Conservation (phyloP, 2,113 vertebrate species). For the Hyperoodon ampullatus region DNA sequence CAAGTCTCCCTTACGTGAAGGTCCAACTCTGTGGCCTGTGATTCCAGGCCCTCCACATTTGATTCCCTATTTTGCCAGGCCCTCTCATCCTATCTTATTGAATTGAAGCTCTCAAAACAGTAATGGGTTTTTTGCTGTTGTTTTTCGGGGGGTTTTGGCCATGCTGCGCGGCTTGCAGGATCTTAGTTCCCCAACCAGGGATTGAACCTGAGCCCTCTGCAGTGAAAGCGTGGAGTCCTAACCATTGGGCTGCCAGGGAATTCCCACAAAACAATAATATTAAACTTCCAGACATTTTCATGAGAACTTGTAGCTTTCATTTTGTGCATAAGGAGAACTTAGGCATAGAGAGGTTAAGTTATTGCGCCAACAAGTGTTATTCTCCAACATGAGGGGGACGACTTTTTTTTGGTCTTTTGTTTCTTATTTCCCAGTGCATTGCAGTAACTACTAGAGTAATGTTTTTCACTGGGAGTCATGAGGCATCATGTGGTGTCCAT, state of each 20-base stretch:
- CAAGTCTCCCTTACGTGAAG: neutral
- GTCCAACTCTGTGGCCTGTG: neutral
- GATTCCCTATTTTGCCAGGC: neutral
- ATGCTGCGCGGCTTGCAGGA: neutral
- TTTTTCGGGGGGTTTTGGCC: neutral
- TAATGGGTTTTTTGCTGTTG: neutral
- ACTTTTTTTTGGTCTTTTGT: constrained; percentile 45
- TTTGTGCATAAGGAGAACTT: constrained; percentile 36
- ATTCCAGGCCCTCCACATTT: neutral
- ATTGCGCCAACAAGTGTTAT: constrained; percentile 3
- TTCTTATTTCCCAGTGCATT: constrained; percentile 28
- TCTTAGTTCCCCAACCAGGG: neutral
- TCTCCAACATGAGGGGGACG: neutral
- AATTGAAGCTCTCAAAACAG: constrained; percentile 25
- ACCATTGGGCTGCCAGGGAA: neutral
- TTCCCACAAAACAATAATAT: neutral
- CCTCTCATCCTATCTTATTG: neutral
- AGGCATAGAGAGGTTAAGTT: neutral
- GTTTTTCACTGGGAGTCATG: constrained; percentile 44
- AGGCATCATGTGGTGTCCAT: neutral
- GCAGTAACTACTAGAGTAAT: neutral
- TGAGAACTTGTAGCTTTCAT: constrained; percentile 13
- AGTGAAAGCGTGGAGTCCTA: neutral
- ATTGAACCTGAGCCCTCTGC: neutral
- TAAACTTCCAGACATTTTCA: constrained; percentile 44